phyloP scores from a whole-genome alignment of 2,888 invertebrate genomes.

The Morinoia aosen region DNA sequence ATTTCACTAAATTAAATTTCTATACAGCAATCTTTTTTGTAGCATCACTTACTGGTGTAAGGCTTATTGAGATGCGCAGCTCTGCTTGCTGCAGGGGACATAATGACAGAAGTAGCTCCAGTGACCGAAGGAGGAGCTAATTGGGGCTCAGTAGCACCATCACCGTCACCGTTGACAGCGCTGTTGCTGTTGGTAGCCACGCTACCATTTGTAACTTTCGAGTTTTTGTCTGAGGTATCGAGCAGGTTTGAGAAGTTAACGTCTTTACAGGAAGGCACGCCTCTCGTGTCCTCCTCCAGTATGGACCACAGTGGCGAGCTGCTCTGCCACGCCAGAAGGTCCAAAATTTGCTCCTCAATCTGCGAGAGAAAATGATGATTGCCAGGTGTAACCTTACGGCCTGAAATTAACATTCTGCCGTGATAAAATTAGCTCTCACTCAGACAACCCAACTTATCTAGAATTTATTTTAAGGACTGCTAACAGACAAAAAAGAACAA shows the following conservation, averaged over 20 bases:
- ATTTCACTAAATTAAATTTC: background rate
- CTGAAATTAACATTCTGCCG: background rate
- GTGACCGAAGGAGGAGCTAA: constrained; percentile 55
- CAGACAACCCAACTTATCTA: too few species aligned
- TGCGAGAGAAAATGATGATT: constrained; percentile 70
- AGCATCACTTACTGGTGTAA: background rate
- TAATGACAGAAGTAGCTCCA: constrained; percentile 52
- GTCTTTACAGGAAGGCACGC: constrained; percentile 85
- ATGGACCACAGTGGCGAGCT: constrained; percentile 92
- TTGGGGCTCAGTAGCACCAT: constrained; percentile 41
- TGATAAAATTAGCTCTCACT: background rate
- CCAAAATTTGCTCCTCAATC: constrained; percentile 95
- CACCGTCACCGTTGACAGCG: constrained; percentile 1
- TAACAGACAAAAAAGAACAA: too few species aligned
- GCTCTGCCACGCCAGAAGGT: constrained; percentile 89
- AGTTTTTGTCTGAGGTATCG: constrained; percentile 56
- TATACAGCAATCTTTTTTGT: background rate
- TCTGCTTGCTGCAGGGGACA: constrained; percentile 68
- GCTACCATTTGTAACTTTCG: background rate
- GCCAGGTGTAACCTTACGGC: constrained; percentile 13
- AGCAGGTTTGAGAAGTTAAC: constrained; percentile 78
- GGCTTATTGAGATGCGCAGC: background rate
- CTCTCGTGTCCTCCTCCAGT: constrained; percentile 74
- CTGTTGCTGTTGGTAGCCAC: background rate
- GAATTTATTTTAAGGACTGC: too few species aligned